These are phyloP conservation scores for Trichogramma dendrolimi DNA, from an alignment of 2,888 invertebrate species.

Conservation along the genomic window DNA sequence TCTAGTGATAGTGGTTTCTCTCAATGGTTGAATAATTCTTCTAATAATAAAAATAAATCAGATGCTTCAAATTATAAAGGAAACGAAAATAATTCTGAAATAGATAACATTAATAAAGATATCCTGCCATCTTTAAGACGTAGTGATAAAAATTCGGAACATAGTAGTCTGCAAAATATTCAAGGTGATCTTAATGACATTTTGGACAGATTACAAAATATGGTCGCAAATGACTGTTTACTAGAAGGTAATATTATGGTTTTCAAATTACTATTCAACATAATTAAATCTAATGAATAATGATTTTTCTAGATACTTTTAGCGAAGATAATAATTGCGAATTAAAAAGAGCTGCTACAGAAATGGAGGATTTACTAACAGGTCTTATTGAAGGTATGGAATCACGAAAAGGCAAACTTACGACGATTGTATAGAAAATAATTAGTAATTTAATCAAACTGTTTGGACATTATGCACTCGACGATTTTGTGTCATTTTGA, in stretches of 20 bases:
- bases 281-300: background rate
- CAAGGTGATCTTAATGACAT: conserved; percentile 68
- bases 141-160: conserved; percentile 48
- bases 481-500: conserved; percentile 9
- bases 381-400: conserved; percentile 67
- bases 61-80: conserved; percentile 30
- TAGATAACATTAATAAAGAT: conserved; percentile 38
- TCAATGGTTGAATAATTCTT: conserved; percentile 42
- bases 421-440: conserved; percentile 41
- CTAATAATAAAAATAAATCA: conserved; percentile 28
- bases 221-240: conserved; percentile 65
- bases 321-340: conserved; percentile 60
- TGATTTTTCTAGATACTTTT: conserved; percentile 42
- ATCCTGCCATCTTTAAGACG: conserved; percentile 46
- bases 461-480: background rate
- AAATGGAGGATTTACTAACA: conserved; percentile 67
- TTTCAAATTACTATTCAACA: conserved; percentile 1
- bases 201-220: conserved; percentile 66
- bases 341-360: conserved; percentile 64
- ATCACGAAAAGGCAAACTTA: conserved; percentile 46
- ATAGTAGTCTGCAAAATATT: conserved; percentile 52
- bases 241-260: conserved; percentile 56
- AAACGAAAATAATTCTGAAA: conserved; percentile 29
- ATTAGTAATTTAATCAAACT: conserved; percentile 4
- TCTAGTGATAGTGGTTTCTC: conserved; percentile 46